Evolutionary conservation across 2,797 vertebrate species (phyloP).

Genomic region (Heteromormyrus szaboi): DNA sequence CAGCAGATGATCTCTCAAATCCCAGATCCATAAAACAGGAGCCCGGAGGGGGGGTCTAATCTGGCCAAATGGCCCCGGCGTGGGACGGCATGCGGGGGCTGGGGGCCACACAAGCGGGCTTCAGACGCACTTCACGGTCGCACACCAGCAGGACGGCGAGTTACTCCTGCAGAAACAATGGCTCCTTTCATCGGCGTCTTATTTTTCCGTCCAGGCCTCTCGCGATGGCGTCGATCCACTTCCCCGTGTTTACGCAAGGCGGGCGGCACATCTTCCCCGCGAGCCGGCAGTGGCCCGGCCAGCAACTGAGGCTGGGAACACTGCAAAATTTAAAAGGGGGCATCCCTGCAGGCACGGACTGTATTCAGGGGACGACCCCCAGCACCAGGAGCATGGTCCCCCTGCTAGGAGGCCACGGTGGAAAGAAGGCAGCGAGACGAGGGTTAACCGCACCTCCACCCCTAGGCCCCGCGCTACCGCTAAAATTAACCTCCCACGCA

Average conservation of each 20-base stretch:
- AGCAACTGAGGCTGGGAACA: not conserved
- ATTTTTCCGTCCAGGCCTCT: not conserved
- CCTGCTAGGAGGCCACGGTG: not conserved
- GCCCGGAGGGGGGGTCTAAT: not conserved
- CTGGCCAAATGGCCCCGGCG: not conserved
- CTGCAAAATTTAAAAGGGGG: not conserved
- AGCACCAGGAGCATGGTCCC: not conserved
- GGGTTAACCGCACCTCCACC: slow-evolving; percentile 45
- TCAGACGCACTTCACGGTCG: not conserved
- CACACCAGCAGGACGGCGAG: not conserved
- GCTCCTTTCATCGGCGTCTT: not conserved
- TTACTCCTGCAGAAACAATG: not conserved
- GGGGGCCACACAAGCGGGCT: not conserved
- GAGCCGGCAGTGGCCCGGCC: not conserved
- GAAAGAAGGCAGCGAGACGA: slow-evolving; percentile 26
- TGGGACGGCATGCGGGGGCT: not conserved
- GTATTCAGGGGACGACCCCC: not conserved
- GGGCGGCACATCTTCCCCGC: not conserved
- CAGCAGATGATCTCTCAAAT: not conserved
- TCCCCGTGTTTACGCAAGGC: not conserved
- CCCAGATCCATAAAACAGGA: slow-evolving; percentile 10
- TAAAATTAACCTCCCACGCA: slow-evolving; percentile 65
- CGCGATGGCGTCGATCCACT: not conserved
- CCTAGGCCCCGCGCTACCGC: slow-evolving; percentile 45
- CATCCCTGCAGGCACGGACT: not conserved